Percentiles rank a stretch among this genome's conserved stretches.
Conservation (phyloP, 2,797 vertebrate species). For the Astyanax mexicanus region DNA sequence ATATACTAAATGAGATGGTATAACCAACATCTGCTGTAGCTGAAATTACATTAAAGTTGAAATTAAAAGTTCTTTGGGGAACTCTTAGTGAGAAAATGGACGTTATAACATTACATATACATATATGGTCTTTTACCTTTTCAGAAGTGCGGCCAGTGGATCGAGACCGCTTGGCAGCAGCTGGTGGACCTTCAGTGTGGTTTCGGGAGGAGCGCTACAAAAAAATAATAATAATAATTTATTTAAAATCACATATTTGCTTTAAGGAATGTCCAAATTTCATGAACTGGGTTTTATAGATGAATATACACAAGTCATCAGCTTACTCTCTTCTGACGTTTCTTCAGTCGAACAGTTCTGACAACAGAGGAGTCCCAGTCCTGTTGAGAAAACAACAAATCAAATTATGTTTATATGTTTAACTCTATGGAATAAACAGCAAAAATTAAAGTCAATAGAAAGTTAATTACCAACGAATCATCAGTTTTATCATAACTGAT, state of each 20-base stretch:
- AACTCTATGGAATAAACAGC: too few species aligned
- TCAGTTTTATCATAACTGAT: constrained; percentile 98
- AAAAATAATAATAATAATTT: too few species aligned
- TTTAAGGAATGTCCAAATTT: neutral
- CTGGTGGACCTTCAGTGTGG: constrained; percentile 88
- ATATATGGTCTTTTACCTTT: too few species aligned
- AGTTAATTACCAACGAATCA: constrained; percentile 88
- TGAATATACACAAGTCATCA: neutral
- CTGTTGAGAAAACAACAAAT: constrained; percentile 70
- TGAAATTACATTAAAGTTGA: too few species aligned
- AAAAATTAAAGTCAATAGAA: constrained; percentile 7
- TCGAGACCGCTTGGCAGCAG: constrained; percentile 85
- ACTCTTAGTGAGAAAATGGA: too few species aligned
- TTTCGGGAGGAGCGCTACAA: constrained; percentile 91
- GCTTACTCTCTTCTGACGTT: constrained; percentile 91
- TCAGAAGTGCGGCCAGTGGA: constrained; percentile 84
- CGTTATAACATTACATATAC: too few species aligned
- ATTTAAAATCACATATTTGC: constrained; percentile 2
- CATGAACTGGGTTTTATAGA: neutral
- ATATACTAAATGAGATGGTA: too few species aligned
- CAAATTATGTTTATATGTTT: neutral
- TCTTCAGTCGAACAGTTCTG: constrained; percentile 89
- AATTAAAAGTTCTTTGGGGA: too few species aligned
- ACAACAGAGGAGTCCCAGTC: constrained; percentile 94
- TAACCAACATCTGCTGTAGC: too few species aligned